Evolutionary conservation across 2,113 vertebrate species (phyloP).

Genomic region (Oceanodroma tethys): DNA sequence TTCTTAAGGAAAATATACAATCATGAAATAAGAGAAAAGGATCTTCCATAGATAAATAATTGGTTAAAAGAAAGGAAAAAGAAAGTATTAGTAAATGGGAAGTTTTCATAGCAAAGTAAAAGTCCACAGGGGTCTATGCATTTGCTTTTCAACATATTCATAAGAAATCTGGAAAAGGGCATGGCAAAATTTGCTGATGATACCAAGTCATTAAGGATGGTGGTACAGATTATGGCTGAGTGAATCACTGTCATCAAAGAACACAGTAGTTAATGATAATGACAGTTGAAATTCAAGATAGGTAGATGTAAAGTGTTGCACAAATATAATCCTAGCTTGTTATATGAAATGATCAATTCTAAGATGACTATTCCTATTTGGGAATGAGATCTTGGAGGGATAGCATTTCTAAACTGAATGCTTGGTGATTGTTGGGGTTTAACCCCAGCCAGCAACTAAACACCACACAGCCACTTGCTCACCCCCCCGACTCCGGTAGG

Average conservation of each 20-base stretch:
- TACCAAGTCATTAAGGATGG: background rate
- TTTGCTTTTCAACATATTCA: background rate
- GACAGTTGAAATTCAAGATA: background rate
- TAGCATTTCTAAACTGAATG: background rate
- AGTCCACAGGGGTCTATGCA: too few relatives aligned
- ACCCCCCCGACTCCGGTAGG: too few relatives aligned
- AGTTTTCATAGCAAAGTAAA: background rate
- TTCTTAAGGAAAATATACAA: background rate
- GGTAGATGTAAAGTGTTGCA: background rate
- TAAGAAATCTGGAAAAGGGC: background rate
- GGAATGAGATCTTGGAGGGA: background rate
- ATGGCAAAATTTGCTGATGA: background rate
- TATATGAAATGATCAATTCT: background rate
- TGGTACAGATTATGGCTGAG: background rate
- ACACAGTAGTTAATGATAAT: background rate
- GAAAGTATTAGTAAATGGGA: accelerated
- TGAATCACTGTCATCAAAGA: background rate
- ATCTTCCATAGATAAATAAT: background rate
- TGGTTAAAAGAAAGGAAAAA: background rate
- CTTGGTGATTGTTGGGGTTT: too few relatives aligned
- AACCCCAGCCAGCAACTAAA: too few relatives aligned
- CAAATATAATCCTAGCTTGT: background rate
- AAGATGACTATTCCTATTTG: background rate
- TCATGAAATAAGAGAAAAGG: background rate
- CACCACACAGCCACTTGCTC: too few relatives aligned